Evolutionary conservation across 2,888 invertebrate species (phyloP).

Genomic region (Cyrtodaria siliqua): DNA sequence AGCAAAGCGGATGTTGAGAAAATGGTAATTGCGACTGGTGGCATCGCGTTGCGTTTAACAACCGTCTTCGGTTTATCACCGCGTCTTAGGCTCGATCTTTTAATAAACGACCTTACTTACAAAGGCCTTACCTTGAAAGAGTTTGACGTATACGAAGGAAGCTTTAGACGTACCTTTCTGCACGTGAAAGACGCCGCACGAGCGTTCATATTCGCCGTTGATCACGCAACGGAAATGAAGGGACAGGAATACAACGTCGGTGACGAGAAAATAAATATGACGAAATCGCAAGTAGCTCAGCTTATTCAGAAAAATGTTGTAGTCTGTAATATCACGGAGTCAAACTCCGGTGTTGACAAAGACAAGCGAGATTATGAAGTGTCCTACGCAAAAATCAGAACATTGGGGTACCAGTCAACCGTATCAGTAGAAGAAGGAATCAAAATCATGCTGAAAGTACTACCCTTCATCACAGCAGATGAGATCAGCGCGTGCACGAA

Average conservation of each 20-base stretch:
- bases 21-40: conserved; percentile 74
- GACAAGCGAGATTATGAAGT: conserved; percentile 85
- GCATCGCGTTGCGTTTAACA: conserved; percentile 83
- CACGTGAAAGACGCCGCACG: conserved; percentile 85
- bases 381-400: conserved; percentile 80
- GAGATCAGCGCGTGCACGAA: conserved; percentile 72
- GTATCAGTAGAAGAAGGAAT: conserved; percentile 81
- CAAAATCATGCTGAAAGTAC: conserved; percentile 75
- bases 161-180: conserved; percentile 84
- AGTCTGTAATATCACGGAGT: conserved; percentile 64
- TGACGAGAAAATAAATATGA: conserved; percentile 84
- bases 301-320: conserved; percentile 70
- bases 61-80: conserved; percentile 79
- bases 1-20: conserved; percentile 66
- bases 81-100: conserved; percentile 17
- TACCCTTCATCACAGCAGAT: conserved; percentile 68
- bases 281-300: conserved; percentile 80
- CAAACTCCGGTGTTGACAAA: conserved; percentile 79
- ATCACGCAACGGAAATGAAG: conserved; percentile 81
- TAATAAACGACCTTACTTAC: conserved; percentile 16
- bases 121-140: conserved; percentile 77
- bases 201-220: conserved; percentile 84
- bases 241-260: conserved; percentile 84
- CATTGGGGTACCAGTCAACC: conserved; percentile 79
- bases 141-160: conserved; percentile 84